Evolutionary conservation across 2,888 invertebrate species (phyloP), one percentile per base, ranked within the genome.

Genomic region (Uloborus plumipes): DNA sequence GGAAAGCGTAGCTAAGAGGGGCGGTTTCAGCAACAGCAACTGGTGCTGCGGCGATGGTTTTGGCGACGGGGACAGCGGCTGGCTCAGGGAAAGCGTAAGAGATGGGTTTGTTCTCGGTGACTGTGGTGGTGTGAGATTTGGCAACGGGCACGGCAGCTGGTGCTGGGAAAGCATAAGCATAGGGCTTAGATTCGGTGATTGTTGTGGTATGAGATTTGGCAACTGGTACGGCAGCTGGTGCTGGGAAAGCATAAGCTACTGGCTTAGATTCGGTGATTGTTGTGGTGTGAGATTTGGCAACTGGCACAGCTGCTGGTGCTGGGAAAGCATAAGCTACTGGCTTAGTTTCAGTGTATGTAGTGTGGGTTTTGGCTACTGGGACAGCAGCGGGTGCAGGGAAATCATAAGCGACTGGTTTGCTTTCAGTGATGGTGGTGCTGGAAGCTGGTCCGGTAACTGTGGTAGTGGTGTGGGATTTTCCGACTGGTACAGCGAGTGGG

Each of bases 21-120:
- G 80, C 76, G 18, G 76, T 62, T 14, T 75, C 80, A 31, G 80
- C 76, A 26, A 80, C 67, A 16, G 79, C 80, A 22, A 84, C 31
- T 62, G 77, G 73, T 20, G 81, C 71, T 7, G 70, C 20, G 16
- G 73, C 58, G 31, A 69, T 64, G 7, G 39, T 49, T 31, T 82
- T 82, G n/a, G 76, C 82, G n/a, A 76, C 83, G 16, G 83, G 77
- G 18, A 84, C 79, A 59, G 79, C 78, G n/a, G 71, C 70, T 26
- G 73, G 74, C 47, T 61, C 71, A 14, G 78, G 84, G 22, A 78
- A 84, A 18, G 74, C 31, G 31, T 78, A 78, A 13, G 84, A 2
- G 15, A 49, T 18, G 4, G 82, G 82, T n/a, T 26, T 39, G n/a
- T 73, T 22, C n/a, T 76, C 71, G 1, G 74, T 75, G 47, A 70